A percentile compares a stretch with the other conserved stretches of the same genome.
Evolutionary conservation across 2,888 invertebrate species (phyloP).

Genomic region (Xanthostigma xanthostigma): DNA sequence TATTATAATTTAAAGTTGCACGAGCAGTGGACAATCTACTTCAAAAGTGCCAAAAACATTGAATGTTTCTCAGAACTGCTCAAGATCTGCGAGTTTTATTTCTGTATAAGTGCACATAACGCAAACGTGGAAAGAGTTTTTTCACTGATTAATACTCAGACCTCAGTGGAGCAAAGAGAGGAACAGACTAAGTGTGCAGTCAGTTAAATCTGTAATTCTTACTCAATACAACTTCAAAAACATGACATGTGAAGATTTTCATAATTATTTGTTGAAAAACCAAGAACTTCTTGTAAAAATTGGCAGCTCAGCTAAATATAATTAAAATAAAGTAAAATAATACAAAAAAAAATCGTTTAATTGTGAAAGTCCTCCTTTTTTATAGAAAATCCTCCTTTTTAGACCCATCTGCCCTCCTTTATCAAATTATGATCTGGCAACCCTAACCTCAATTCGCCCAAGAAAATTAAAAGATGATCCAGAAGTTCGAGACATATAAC

Average conservation of each 20-base stretch:
- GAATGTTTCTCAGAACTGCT: slow-evolving; percentile 5
- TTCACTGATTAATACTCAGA: slow-evolving; percentile 7
- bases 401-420: slow-evolving; percentile 10
- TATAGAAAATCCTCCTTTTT: slow-evolving; percentile 11
- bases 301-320: too few relatives aligned
- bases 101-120: slow-evolving; percentile 4
- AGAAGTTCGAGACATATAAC: too few relatives aligned
- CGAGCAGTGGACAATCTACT: slow-evolving; percentile 9
- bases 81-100: slow-evolving; percentile 5
- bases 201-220: slow-evolving; percentile 6
- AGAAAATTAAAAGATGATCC: too few relatives aligned
- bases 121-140: slow-evolving; percentile 8
- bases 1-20: slow-evolving; percentile 8
- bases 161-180: slow-evolving; percentile 6
- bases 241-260: slow-evolving; percentile 10
- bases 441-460: too few relatives aligned
- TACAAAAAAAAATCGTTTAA: slow-evolving; percentile 1
- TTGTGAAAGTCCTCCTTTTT: slow-evolving; percentile 7
- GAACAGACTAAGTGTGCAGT: slow-evolving; percentile 4
- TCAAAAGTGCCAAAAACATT: slow-evolving; percentile 4
- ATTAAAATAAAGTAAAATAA: too few relatives aligned
- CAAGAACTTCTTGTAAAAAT: slow-evolving; percentile 6
- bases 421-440: slow-evolving; percentile 9
- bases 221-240: slow-evolving; percentile 9
- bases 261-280: slow-evolving; percentile 10